Conservation (phyloP, 2,888 invertebrate species). For the Habroteleia sp. region DNA sequence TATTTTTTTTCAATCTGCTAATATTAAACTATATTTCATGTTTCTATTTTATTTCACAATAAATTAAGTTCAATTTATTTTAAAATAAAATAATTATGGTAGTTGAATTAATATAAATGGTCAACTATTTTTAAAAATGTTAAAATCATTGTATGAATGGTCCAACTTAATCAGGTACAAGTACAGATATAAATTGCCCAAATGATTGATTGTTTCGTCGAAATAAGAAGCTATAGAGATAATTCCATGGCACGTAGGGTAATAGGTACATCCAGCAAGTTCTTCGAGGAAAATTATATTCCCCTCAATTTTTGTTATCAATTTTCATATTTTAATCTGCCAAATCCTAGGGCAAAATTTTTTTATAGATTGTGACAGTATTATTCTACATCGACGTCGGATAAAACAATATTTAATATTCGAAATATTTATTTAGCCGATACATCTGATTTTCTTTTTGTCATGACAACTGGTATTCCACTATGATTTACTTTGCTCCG, state of each 20-base stretch:
- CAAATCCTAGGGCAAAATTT: constrained; percentile 37
- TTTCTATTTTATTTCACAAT: constrained; percentile 20
- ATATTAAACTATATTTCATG: constrained; percentile 16
- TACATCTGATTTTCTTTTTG: constrained; percentile 23
- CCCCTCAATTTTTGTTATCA: constrained; percentile 5
- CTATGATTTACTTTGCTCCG: constrained; percentile 81
- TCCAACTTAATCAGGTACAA: constrained; percentile 50
- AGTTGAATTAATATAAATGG: constrained; percentile 6
- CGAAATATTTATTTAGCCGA: constrained; percentile 38
- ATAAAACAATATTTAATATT: constrained; percentile 14
- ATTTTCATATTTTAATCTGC: constrained; percentile 23
- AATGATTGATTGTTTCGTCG: constrained; percentile 43
- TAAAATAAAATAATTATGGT: background rate
- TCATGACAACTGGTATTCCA: constrained; percentile 39
- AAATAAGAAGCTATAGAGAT: constrained; percentile 53
- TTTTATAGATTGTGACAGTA: constrained; percentile 62
- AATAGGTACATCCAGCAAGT: constrained; percentile 60
- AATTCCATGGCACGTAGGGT: constrained; percentile 64
- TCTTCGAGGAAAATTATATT: constrained; percentile 37
- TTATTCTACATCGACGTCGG: constrained; percentile 48
- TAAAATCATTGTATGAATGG: constrained; percentile 20
- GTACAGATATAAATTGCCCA: constrained; percentile 36
- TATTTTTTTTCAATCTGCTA: constrained; percentile 14
- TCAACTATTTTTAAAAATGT: constrained; percentile 4
- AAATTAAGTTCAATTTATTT: too few species aligned